phyloP scores from a whole-genome alignment of 2,113 vertebrate species.

The Oplegnathus fasciatus region DNA sequence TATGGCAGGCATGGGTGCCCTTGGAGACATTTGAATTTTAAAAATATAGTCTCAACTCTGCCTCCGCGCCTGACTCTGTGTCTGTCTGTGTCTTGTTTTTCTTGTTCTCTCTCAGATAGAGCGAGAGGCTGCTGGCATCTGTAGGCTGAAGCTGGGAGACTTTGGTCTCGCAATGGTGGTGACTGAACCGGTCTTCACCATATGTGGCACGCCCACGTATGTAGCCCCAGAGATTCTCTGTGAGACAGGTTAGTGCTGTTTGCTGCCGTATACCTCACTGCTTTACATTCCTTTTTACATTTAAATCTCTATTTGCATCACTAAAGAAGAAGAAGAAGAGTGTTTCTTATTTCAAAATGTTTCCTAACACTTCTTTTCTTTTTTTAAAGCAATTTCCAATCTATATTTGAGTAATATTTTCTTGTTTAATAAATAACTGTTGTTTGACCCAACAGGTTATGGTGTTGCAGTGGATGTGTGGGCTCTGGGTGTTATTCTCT shows the following conservation, averaged over 20 bases:
- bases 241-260: constrained; percentile 89
- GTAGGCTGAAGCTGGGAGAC: constrained; percentile 93
- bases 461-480: constrained; percentile 96
- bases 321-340: not conserved
- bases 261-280: not conserved
- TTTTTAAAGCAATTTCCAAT: not conserved
- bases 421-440: not conserved
- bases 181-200: constrained; percentile 95
- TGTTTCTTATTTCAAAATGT: not conserved
- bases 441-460: constrained; percentile 87
- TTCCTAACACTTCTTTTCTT: not conserved
- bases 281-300: not conserved
- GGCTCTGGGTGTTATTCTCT: constrained; percentile 97
- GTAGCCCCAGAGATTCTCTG: constrained; percentile 97
- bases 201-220: constrained; percentile 97
- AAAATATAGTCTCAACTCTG: not conserved
- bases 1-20: not conserved
- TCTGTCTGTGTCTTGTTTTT: constrained; percentile 10
- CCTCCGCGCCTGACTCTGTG: not conserved
- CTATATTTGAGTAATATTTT: not conserved
- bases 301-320: not conserved
- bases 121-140: constrained; percentile 86
- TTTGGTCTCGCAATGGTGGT: constrained; percentile 97
- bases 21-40: not conserved
- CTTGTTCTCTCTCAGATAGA: constrained; percentile 87